Evolutionary conservation across 2,797 vertebrate species (phyloP).

Genomic region (Melanotaenia pygmaea): DNA sequence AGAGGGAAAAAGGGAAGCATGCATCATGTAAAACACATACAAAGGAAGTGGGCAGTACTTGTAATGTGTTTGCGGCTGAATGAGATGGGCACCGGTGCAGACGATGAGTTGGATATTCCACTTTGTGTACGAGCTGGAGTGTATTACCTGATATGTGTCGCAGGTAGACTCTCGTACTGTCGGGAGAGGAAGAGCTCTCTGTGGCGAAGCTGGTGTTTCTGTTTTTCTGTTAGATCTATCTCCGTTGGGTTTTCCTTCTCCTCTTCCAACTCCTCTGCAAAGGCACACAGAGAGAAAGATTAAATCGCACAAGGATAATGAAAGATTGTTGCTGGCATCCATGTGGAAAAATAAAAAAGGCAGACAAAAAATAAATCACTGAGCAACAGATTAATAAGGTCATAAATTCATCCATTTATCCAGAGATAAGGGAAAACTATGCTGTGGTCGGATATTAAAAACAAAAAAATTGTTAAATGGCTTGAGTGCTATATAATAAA

Average conservation of each 20-base stretch:
- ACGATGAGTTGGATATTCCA: background rate
- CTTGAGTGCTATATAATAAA: conserved; percentile 2
- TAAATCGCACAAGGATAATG: background rate
- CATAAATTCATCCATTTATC: conserved; percentile 19
- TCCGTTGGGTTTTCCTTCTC: conserved; percentile 91
- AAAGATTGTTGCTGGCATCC: background rate
- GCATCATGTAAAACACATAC: conserved; percentile 43
- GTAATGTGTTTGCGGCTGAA: conserved; percentile 37
- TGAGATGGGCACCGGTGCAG: conserved; percentile 50
- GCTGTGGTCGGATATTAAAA: background rate
- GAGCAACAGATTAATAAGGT: background rate
- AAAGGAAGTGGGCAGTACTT: conserved; percentile 51
- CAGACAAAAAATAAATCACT: conserved; percentile 1
- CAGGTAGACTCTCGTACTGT: conserved; percentile 95
- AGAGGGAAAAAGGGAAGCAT: conserved; percentile 30
- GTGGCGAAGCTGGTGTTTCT: conserved; percentile 97
- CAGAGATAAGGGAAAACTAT: background rate
- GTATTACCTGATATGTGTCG: conserved; percentile 94
- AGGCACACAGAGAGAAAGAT: conserved; percentile 21
- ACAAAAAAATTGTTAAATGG: background rate
- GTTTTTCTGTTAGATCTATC: conserved; percentile 93
- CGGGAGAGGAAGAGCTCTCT: conserved; percentile 96
- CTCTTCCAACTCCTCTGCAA: conserved; percentile 95
- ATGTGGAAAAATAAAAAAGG: background rate
- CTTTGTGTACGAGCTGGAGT: background rate